phyloP scores from a whole-genome alignment of 1,140 invertebrate species.

The Drosophila novamexicana region DNA sequence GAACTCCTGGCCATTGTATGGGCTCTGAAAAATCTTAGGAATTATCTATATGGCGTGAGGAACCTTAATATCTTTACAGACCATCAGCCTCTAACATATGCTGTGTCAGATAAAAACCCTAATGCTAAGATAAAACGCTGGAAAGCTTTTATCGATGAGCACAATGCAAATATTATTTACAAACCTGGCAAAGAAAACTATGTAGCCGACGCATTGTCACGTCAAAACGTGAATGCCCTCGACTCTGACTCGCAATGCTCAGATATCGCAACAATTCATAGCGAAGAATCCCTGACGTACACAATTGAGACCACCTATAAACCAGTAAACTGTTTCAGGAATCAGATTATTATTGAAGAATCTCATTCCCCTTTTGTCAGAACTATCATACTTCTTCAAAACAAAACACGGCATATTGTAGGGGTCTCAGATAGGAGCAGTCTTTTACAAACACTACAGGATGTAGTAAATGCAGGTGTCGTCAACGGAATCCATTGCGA shows the following conservation, averaged over 20 bases:
- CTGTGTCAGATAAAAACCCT: no score
- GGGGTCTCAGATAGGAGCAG: not conserved
- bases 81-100: conserved; percentile 13
- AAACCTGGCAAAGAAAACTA: conserved; percentile 30
- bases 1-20: no score
- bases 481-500: conserved; percentile 14
- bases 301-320: conserved; percentile 20
- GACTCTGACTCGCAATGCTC: not conserved
- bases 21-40: not conserved
- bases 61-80: conserved; percentile 19
- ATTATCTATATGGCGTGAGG: conserved; percentile 18
- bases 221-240: conserved; percentile 13
- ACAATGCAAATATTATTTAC: conserved; percentile 31
- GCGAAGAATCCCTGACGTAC: not conserved
- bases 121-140: no score
- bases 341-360: conserved; percentile 35
- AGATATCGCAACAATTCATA: not conserved
- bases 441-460: not conserved
- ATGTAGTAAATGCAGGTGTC: not conserved
- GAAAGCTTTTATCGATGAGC: conserved; percentile 41
- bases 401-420: conserved; percentile 18
- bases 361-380: not conserved
- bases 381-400: conserved; percentile 7
- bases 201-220: conserved; percentile 23
- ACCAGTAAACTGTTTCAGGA: conserved; percentile 29